Base-by-base conservation (phyloP, 2,797 vertebrate species). In the Odontamblyopus lacepedii region DNA sequence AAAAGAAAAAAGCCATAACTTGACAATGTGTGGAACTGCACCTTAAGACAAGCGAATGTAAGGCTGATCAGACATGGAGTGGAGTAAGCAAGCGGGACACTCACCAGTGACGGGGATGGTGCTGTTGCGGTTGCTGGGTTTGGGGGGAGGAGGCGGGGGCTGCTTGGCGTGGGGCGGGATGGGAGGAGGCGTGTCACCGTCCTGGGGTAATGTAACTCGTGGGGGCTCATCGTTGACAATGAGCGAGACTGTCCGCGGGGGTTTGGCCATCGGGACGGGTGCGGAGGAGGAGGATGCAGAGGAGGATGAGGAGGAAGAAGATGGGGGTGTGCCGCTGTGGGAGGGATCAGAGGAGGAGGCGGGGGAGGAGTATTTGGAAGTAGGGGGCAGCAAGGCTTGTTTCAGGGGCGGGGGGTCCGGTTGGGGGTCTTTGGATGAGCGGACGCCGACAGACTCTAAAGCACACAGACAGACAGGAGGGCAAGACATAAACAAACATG, bases 141-240 rank as follows among this genome's bases (percentile, higher is more conserved):
- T 99, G 75, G 97, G 97, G 59, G 97, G 97, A 38, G 97, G 97
- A 19, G 95, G 1, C 0, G 97, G 97, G 26, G 96, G 96, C 81
- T 96, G 96, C 87, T 96, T 98, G 85, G 92, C 88, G 1, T 90
- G 88, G 77, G 94, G 89, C 63, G 91, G 91, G 13, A 88, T 50
- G 2, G 89, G 83, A 30, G 91, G 88, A 0, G 87, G 90, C 2
- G 11, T 1, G n/a, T 75, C 72, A 27, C 74, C 53, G n/a, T 82
- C 83, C 5, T 9, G 13, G 53, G 63, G 23, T 11, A 27, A 4
- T 66, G 61, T 16, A 38, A 62, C 44, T 12, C 81, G 82, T 27
- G 80, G 27, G 0, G 41, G 35, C 53, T 91, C 82, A 0, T 92
- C 89, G 1, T 19, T 61, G 55, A 89, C 44, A n/a, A 53, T 62